A percentile compares a stretch with the other conserved stretches of the same genome.
phyloP scores from a whole-genome alignment of 92 coral and sea anemone genomes.

The Bergia puertoricense region DNA sequence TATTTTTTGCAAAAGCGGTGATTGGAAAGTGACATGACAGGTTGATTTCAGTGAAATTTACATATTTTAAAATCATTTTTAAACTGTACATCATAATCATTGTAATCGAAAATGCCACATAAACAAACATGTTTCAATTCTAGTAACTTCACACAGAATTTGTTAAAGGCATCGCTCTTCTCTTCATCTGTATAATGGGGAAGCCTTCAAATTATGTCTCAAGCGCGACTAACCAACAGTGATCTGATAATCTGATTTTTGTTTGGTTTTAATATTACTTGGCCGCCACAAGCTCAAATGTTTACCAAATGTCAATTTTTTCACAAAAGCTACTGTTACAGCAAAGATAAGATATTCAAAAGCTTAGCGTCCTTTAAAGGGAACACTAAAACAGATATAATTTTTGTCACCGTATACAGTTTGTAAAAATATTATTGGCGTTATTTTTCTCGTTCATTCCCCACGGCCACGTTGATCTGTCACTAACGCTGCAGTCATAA shows the following conservation, averaged over 20 bases:
- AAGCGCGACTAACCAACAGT: not conserved
- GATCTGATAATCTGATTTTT: slow-evolving; percentile 27
- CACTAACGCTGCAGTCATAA: slow-evolving; percentile 1
- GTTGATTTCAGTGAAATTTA: not conserved
- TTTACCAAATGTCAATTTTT: slow-evolving; percentile 27
- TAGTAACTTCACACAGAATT: not conserved
- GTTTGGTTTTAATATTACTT: slow-evolving; percentile 26
- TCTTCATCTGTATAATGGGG: not conserved
- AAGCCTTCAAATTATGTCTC: slow-evolving; percentile 6
- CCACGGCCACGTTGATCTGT: not conserved
- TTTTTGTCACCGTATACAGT: not conserved
- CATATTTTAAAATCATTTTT: not conserved
- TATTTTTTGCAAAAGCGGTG: not conserved
- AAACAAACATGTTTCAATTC: slow-evolving; percentile 2
- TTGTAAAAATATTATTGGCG: not conserved
- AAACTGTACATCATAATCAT: not conserved
- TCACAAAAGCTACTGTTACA: slow-evolving; percentile 47
- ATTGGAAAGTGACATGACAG: slow-evolving; percentile 8
- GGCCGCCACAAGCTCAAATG: slow-evolving; percentile 12
- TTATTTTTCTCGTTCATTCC: not conserved
- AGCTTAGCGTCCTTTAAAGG: slow-evolving; percentile 62
- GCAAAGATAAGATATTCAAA: slow-evolving; percentile 67
- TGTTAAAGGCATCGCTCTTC: not conserved
- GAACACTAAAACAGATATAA: not conserved
- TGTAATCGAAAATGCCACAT: not conserved